These are phyloP conservation scores for Macrostomum cliftonense DNA, from an alignment of 2,888 invertebrate genomes.

Conservation along the genomic window DNA sequence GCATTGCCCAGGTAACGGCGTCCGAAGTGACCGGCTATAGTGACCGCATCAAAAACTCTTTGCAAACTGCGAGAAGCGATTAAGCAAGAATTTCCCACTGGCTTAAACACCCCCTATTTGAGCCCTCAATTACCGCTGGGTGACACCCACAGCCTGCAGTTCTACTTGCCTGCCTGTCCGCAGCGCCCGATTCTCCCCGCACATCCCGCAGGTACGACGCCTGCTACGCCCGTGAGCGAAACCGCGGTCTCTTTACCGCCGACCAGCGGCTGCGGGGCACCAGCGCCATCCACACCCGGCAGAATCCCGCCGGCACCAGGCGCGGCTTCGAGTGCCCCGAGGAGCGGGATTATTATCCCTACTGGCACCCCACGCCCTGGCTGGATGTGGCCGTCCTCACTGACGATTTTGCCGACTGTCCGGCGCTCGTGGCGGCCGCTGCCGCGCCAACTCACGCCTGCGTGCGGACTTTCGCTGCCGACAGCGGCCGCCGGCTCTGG, in stretches of 20 bases:
- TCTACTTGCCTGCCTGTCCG: too few relatives aligned
- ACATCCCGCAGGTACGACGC: conserved; percentile 5
- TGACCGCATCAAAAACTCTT: too few relatives aligned
- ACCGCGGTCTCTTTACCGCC: conserved; percentile 29
- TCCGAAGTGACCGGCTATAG: too few relatives aligned
- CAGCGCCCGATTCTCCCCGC: too few relatives aligned
- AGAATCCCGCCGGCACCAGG: conserved; percentile 30
- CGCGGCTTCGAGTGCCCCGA: conserved; percentile 37
- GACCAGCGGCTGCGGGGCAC: conserved; percentile 28
- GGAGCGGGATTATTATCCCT: conserved; percentile 36
- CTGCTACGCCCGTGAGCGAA: conserved; percentile 1
- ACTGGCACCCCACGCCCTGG: conserved; percentile 37
- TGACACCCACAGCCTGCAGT: too few relatives aligned
- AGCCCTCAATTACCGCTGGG: too few relatives aligned
- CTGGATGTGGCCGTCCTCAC: conserved; percentile 33
- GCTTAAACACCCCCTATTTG: too few relatives aligned
- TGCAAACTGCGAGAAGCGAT: too few relatives aligned
- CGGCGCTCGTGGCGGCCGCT: background rate
- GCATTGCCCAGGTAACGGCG: too few relatives aligned
- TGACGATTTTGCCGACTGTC: conserved; percentile 27
- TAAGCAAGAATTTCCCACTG: too few relatives aligned
- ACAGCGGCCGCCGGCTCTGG: background rate
- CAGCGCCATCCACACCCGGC: conserved; percentile 29
- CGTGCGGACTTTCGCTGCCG: background rate
- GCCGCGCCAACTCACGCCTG: background rate